A percentile compares a stretch with the other conserved stretches of the same genome.
phyloP scores from a whole-genome alignment of 2,797 vertebrate species.

The Mus minutoides region DNA sequence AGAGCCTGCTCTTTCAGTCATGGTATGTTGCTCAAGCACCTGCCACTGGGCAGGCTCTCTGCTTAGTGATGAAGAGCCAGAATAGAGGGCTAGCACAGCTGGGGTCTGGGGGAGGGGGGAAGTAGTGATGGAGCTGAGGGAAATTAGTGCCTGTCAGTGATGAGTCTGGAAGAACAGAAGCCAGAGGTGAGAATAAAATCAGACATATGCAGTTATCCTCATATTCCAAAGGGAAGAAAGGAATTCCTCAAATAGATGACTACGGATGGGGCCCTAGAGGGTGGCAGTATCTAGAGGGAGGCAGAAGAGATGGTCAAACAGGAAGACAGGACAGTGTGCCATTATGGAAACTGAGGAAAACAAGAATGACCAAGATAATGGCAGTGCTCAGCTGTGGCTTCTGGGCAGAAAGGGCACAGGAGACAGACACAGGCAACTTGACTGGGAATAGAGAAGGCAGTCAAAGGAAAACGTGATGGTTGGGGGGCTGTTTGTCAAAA shows the following conservation, averaged over 20 bases:
- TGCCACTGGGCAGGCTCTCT: neutral
- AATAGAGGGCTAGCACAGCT: neutral
- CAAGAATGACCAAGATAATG: too few species aligned
- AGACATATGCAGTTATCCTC: neutral
- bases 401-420: neutral
- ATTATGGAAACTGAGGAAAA: neutral
- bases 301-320: neutral
- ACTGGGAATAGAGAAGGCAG: neutral
- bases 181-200: neutral
- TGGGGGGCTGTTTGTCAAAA: neutral
- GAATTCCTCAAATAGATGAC: neutral
- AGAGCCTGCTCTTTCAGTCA: neutral
- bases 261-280: neutral
- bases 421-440: neutral
- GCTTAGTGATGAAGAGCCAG: neutral
- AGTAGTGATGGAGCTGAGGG: neutral
- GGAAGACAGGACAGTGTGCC: neutral
- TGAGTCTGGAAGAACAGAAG: neutral
- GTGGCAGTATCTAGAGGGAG: neutral
- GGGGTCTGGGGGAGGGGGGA: too few species aligned
- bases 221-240: neutral
- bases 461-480: neutral
- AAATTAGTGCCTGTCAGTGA: neutral
- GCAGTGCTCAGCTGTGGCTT: neutral
- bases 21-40: fast-evolving